These are phyloP conservation scores for Leptopilina syphax DNA, from an alignment of 2,888 invertebrate species.

Conservation along the genomic window DNA sequence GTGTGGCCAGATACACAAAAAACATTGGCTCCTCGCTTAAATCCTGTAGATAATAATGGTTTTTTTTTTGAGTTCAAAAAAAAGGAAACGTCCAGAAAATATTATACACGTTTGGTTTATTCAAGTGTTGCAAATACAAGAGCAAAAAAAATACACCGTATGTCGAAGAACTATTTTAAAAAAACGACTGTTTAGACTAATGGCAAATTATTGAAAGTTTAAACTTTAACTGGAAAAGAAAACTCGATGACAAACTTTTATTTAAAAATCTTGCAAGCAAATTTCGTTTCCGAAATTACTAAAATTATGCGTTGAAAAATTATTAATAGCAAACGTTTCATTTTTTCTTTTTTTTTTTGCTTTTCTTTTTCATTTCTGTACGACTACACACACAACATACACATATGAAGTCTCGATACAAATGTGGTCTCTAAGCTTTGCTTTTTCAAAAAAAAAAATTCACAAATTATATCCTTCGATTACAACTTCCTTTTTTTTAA, in stretches of 20 bases:
- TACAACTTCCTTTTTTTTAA: conserved; percentile 15
- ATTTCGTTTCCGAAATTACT: conserved; percentile 37
- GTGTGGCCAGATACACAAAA: conserved; percentile 61
- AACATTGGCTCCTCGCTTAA: conserved; percentile 38
- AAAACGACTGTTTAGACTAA: conserved; percentile 32
- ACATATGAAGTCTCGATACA: conserved; percentile 71
- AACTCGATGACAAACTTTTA: conserved; percentile 44
- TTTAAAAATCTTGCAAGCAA: conserved; percentile 47
- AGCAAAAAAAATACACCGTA: conserved; percentile 68
- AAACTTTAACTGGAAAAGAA: background rate
- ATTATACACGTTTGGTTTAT: conserved; percentile 70
- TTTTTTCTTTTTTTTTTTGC: conserved; percentile 50
- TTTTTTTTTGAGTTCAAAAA: conserved; percentile 29
- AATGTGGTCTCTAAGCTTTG: conserved; percentile 70
- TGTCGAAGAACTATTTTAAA: conserved; percentile 56
- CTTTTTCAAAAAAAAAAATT: conserved; percentile 50
- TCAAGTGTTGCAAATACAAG: conserved; percentile 71
- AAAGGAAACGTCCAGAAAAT: conserved; percentile 50
- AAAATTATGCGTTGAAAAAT: background rate
- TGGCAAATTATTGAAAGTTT: conserved; percentile 48
- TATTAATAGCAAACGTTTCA: conserved; percentile 55
- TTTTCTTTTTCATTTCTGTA: conserved; percentile 63
- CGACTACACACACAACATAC: conserved; percentile 76
- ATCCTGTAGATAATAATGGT: conserved; percentile 47
- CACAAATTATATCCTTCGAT: conserved; percentile 38